Evolutionary conservation across 2,888 invertebrate species (phyloP), one percentile per base, ranked within the genome.

Genomic region (Mallateleia sp.): DNA sequence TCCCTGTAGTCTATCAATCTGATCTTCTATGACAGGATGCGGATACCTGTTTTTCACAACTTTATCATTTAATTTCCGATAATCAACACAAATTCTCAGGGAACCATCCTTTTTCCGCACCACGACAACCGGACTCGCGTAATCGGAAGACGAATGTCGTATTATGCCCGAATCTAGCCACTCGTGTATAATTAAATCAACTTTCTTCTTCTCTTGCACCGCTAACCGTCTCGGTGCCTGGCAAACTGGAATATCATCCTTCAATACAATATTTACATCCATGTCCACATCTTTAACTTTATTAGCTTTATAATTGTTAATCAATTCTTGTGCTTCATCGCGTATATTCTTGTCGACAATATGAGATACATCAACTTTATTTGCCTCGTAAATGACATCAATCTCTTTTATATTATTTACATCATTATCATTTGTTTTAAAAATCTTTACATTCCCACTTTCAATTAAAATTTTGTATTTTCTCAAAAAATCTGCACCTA

Each of bases 41-140:
- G 88, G 88, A 56, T 85, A 89, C 3, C 85, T 81, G 47, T 89
- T 88, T 72, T 89, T 91, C 8, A 89, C 64, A 0, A 94, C 91
- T 78, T 92, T 92, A 22, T 79, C 75, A 85, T 95, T 95, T 1
- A 95, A 34, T 24, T 87, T 66, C 22, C 95, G 74, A 79, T 93
- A 95, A 82, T 95, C 95, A 0, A 95, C 90, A 74, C 94, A 95
- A 0, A 92, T 28, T 25, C 92, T 54, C n/a, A 52, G 71, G 0
- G 77, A 52, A 0, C n/a, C n/a, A n/a, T n/a, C n/a, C n/a, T n/a
- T n/a, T n/a, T n/a, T n/a, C n/a, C n/a, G n/a, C n/a, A n/a, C 89
- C 90, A 93, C 24, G 0, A 92, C 89, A 0, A 92, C 52, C 0
- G 91, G 90, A 74, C 92, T 93, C 4, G 93, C 89, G 67, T 91